phyloP scores from a whole-genome alignment of 2,888 invertebrate species.

The Cheilosia vernalis region DNA sequence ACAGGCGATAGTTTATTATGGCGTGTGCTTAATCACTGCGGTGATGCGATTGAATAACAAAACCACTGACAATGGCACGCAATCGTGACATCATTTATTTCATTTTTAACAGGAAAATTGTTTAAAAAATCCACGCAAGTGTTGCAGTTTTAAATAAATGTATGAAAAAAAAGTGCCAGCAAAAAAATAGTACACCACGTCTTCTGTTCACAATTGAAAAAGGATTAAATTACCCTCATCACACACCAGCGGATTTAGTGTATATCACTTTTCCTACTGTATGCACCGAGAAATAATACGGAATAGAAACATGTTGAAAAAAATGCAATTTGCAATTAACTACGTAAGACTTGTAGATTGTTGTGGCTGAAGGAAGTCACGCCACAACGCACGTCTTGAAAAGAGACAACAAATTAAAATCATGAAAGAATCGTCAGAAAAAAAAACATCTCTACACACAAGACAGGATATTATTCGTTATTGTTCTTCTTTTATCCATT shows the following conservation, averaged over 20 bases:
- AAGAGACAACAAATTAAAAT: conserved; percentile 22
- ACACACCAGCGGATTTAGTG: conserved; percentile 39
- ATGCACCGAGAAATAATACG: not conserved
- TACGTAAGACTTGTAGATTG: not conserved
- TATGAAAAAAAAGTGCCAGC: not conserved
- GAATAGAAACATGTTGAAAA: not conserved
- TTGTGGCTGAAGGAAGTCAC: conserved; percentile 59
- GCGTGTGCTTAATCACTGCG: conserved; percentile 61
- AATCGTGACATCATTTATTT: conserved; percentile 66
- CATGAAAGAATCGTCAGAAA: not conserved
- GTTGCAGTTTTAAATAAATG: conserved; percentile 38
- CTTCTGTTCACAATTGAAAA: conserved; percentile 71
- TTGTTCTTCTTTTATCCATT: conserved; percentile 41
- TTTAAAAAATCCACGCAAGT: conserved; percentile 42
- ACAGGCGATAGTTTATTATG: conserved; percentile 31
- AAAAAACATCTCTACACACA: conserved; percentile 14
- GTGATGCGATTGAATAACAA: conserved; percentile 52
- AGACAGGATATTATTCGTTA: conserved; percentile 59
- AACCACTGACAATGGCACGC: conserved; percentile 33
- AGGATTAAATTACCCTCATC: conserved; percentile 70
- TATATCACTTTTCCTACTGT: conserved; percentile 57
- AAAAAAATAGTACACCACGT: conserved; percentile 3
- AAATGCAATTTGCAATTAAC: conserved; percentile 37
- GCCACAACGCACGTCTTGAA: conserved; percentile 68
- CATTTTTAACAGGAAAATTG: conserved; percentile 19